These are phyloP conservation scores for Lapara coniferarum DNA, from an alignment of 2,888 invertebrate species.

Conservation along the genomic window DNA sequence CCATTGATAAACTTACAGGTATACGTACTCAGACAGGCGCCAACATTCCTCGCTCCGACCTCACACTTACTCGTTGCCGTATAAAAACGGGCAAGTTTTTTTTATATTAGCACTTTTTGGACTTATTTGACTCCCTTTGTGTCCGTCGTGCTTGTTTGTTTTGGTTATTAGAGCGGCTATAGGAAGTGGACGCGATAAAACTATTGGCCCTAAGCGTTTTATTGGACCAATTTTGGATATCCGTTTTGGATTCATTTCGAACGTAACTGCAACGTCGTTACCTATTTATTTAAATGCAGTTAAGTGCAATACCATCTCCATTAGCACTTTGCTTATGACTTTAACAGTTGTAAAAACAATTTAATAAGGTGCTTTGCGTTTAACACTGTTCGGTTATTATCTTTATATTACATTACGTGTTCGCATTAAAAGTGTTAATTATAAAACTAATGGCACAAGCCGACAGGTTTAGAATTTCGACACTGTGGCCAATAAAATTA, in stretches of 20 bases:
- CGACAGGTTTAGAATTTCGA: slow-evolving; percentile 54
- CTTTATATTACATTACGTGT: slow-evolving; percentile 49
- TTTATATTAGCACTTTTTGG: slow-evolving; percentile 81
- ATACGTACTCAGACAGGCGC: slow-evolving; percentile 84
- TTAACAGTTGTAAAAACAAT: slow-evolving; percentile 44
- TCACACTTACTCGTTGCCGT: slow-evolving; percentile 80
- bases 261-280: slow-evolving; percentile 47
- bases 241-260: slow-evolving; percentile 65
- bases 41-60: slow-evolving; percentile 83
- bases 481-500: slow-evolving; percentile 65
- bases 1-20: slow-evolving; percentile 84
- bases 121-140: slow-evolving; percentile 80
- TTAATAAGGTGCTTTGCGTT: slow-evolving; percentile 35
- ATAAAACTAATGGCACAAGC: slow-evolving; percentile 57
- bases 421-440: slow-evolving; percentile 67
- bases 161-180: slow-evolving; percentile 79
- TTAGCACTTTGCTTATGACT: slow-evolving; percentile 55
- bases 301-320: slow-evolving; percentile 49
- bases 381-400: slow-evolving; percentile 29
- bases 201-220: slow-evolving; percentile 81
- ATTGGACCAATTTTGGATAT: slow-evolving; percentile 79
- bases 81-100: slow-evolving; percentile 81
- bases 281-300: neutral
- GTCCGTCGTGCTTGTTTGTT: slow-evolving; percentile 78
- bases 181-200: slow-evolving; percentile 82